These are phyloP conservation scores for Phalacrocorax aristotelis DNA, from an alignment of 2,113 vertebrate genomes.

Conservation along the genomic window DNA sequence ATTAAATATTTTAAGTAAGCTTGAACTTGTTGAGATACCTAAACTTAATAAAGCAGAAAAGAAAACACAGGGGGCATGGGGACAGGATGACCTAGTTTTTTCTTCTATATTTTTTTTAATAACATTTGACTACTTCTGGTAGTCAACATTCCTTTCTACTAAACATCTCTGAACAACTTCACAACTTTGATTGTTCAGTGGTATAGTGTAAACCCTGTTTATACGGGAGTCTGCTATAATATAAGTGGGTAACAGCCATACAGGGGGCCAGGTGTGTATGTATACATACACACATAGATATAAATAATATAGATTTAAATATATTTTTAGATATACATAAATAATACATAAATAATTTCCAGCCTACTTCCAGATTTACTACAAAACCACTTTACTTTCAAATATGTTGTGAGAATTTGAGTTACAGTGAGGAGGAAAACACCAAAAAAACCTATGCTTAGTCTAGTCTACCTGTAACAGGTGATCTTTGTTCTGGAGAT, in stretches of 20 bases:
- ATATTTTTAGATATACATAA: neutral
- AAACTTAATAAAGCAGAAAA: neutral
- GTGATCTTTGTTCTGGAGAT: neutral
- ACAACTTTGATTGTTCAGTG: neutral
- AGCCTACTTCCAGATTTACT: neutral
- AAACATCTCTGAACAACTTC: neutral
- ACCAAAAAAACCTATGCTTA: neutral
- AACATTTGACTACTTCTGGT: neutral
- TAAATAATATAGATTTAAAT: neutral
- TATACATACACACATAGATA: fast-evolving
- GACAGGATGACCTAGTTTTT: fast-evolving
- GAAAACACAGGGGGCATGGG: fast-evolving
- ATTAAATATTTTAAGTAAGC: neutral
- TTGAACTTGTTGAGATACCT: neutral
- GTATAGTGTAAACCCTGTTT: neutral
- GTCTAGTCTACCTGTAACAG: fast-evolving
- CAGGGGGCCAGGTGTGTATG: fast-evolving
- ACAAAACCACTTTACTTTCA: neutral
- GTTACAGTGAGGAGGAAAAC: neutral
- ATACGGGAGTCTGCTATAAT: neutral
- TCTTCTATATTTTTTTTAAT: neutral
- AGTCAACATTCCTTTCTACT: neutral
- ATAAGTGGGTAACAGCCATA: neutral
- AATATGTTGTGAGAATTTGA: neutral
- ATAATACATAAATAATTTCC: neutral